Conservation (phyloP, 2,888 invertebrate genomes). For the Hirudinaria manillensis region DNA sequence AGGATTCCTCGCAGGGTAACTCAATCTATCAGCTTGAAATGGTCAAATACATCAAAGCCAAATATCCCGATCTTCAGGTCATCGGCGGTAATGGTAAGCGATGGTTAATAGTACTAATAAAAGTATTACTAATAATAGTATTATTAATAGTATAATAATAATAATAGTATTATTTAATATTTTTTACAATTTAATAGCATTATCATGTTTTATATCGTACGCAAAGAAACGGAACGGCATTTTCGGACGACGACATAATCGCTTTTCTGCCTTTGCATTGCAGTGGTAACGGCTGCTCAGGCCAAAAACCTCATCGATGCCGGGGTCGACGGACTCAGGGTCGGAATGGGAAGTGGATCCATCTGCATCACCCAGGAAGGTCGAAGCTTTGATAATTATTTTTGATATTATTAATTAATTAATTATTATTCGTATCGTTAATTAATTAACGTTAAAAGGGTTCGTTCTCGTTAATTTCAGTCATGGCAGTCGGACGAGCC, state of each 20-base stretch:
- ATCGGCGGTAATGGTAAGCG: conserved; percentile 41
- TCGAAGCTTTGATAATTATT: conserved; percentile 37
- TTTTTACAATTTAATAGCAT: no score
- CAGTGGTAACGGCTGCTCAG: conserved; percentile 87
- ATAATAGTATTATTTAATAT: no score
- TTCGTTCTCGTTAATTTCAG: conserved; percentile 58
- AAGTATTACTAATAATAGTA: no score
- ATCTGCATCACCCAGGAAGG: conserved; percentile 92
- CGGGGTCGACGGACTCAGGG: conserved; percentile 89
- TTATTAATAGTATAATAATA: no score
- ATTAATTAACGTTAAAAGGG: not conserved
- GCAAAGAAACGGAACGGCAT: no score
- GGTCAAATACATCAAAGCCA: conserved; percentile 81
- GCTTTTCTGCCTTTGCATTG: not conserved
- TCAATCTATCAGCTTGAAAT: conserved; percentile 90
- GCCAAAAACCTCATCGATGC: conserved; percentile 95
- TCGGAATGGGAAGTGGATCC: conserved; percentile 98
- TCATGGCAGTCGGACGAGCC: conserved; percentile 97
- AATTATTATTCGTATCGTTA: no score
- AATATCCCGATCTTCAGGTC: conserved; percentile 81
- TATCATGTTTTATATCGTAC: no score
- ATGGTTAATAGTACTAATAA: not conserved
- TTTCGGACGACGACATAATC: not conserved
- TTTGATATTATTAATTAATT: not conserved
- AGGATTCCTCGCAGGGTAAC: conserved; percentile 58